These are phyloP conservation scores for Menidia beryllina DNA, from an alignment of 2,113 vertebrate species.

Conservation along the genomic window DNA sequence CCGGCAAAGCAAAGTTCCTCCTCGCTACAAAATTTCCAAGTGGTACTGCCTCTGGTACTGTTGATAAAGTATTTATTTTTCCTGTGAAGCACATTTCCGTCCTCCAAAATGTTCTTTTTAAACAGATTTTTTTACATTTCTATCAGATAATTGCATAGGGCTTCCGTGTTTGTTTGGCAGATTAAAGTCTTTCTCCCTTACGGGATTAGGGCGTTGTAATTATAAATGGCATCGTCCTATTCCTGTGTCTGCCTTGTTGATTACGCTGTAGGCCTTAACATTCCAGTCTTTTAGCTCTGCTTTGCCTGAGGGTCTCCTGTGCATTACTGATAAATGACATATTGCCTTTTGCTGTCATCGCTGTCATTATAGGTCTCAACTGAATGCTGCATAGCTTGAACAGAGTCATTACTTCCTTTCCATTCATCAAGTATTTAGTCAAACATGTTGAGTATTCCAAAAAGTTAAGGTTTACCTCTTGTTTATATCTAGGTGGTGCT, in stretches of 20 bases:
- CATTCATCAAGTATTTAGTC: conserved; percentile 25
- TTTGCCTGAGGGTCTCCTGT: conserved; percentile 17
- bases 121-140: conserved; percentile 2
- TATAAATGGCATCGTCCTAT: conserved; percentile 39
- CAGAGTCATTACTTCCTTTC: conserved; percentile 18
- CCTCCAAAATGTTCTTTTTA: neutral
- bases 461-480: conserved; percentile 31
- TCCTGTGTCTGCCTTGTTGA: conserved; percentile 34
- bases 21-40: conserved; percentile 2
- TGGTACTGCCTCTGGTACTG: conserved; percentile 34
- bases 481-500: conserved; percentile 37
- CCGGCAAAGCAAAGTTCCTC: conserved; percentile 1
- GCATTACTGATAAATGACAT: conserved; percentile 35
- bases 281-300: conserved; percentile 47
- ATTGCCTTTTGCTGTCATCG: conserved; percentile 13
- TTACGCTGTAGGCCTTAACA: conserved; percentile 38
- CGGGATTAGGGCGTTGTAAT: conserved; percentile 24
- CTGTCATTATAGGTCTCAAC: conserved; percentile 35
- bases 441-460: conserved; percentile 40
- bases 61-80: conserved; percentile 23
- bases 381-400: conserved; percentile 56
- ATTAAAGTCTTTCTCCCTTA: conserved; percentile 19
- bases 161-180: conserved; percentile 37
- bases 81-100: conserved; percentile 13
- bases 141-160: conserved; percentile 8